A percentile compares a stretch with the other conserved stretches of the same genome.
These are phyloP conservation scores for Octomys mimax DNA, from an alignment of 2,797 vertebrate species.

Conservation along the genomic window DNA sequence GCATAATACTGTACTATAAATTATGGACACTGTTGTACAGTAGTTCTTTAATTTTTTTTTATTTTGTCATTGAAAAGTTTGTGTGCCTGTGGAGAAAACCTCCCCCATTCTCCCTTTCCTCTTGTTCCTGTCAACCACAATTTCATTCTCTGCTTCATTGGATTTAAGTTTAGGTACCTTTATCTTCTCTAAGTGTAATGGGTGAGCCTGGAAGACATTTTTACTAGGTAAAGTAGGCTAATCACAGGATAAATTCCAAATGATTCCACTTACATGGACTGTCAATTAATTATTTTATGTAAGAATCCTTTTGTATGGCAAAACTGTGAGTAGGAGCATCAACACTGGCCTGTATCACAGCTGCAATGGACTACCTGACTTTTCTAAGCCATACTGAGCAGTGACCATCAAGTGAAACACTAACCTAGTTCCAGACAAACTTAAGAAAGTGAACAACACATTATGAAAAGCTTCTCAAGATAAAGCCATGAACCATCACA, in stretches of 20 bases:
- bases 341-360: background rate
- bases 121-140: no score
- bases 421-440: background rate
- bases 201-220: background rate
- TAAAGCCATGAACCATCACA: background rate
- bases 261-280: background rate
- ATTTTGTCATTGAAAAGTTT: background rate
- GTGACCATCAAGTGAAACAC: background rate
- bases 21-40: background rate
- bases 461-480: slow-evolving; percentile 11
- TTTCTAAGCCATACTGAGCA: background rate
- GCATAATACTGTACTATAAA: background rate
- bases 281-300: slow-evolving; percentile 9
- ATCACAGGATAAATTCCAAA: background rate
- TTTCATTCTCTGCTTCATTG: background rate
- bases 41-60: background rate
- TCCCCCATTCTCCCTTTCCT: background rate
- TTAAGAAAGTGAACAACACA: background rate
- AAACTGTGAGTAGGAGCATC: background rate
- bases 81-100: background rate
- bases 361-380: background rate
- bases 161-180: background rate
- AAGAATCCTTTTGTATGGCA: background rate
- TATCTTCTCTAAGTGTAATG: background rate
- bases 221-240: background rate